A percentile compares a stretch with the other conserved stretches of the same genome.
Conservation (phyloP, 2,888 invertebrate genomes). For the Sesia bembeciformis region DNA sequence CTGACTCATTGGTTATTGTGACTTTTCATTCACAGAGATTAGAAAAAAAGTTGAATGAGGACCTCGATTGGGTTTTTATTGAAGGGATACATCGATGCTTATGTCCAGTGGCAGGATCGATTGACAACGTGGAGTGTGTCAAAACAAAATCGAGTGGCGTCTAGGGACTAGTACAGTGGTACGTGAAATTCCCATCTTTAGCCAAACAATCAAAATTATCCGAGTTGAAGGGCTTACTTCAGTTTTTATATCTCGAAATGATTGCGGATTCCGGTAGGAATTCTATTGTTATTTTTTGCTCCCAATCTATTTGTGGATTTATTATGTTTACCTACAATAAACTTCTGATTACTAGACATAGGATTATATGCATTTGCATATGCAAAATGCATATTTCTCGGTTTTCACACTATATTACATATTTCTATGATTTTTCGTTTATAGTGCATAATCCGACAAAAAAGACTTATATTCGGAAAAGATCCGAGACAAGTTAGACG, state of each 20-base stretch:
- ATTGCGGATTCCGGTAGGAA: constrained; percentile 6
- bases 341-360: no score
- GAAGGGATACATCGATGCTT: constrained; percentile 12
- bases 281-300: background rate
- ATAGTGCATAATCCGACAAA: no score
- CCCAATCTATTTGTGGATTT: no score
- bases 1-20: constrained; percentile 44
- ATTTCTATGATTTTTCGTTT: no score
- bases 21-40: constrained; percentile 36
- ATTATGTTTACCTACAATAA: no score
- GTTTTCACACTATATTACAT: no score
- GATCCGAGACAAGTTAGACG: no score
- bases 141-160: constrained; percentile 69
- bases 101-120: constrained; percentile 32
- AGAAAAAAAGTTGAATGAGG: constrained; percentile 39
- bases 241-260: background rate
- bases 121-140: constrained; percentile 55
- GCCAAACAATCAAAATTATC: background rate
- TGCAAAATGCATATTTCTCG: no score
- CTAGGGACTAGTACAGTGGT: constrained; percentile 38
- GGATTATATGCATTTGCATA: no score
- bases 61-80: constrained; percentile 34
- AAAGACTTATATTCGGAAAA: no score
- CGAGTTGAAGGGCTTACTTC: background rate
- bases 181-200: background rate